Percentiles rank a stretch among this genome's conserved stretches.
These are phyloP conservation scores for Trichopoda pennipes DNA, from an alignment of 2,888 invertebrate genomes.

Conservation along the genomic window DNA sequence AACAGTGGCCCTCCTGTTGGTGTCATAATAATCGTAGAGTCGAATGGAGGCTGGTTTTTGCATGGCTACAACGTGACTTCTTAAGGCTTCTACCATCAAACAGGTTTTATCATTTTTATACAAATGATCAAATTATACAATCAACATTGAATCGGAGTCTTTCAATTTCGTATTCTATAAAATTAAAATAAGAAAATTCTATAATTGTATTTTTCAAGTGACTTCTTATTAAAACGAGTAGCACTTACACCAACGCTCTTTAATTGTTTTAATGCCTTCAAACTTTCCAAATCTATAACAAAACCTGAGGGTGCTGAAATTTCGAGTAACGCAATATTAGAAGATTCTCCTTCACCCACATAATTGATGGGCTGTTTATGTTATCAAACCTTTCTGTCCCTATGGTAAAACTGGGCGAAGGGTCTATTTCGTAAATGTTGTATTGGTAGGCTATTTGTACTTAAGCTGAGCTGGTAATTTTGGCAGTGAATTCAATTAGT, in stretches of 20 bases:
- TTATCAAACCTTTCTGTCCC: constrained; percentile 87
- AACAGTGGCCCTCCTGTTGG: constrained; percentile 81
- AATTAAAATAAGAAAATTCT: neutral
- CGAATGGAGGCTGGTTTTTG: constrained; percentile 93
- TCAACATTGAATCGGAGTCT: constrained; percentile 84
- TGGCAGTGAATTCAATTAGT: constrained; percentile 87
- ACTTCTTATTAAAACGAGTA: no score
- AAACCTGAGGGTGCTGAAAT: constrained; percentile 95
- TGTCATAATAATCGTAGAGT: constrained; percentile 95
- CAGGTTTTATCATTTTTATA: constrained; percentile 84
- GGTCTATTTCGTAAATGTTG: constrained; percentile 91
- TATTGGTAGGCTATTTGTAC: constrained; percentile 90
- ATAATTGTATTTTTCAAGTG: neutral
- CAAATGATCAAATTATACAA: constrained; percentile 88
- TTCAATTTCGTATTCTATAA: constrained; percentile 85
- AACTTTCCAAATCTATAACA: constrained; percentile 88
- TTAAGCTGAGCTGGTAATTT: constrained; percentile 90
- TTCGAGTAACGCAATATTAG: constrained; percentile 96
- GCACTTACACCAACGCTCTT: constrained; percentile 79
- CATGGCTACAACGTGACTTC: constrained; percentile 91
- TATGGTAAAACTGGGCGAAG: constrained; percentile 92
- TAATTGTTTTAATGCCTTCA: constrained; percentile 83
- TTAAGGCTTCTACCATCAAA: constrained; percentile 91
- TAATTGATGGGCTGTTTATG: constrained; percentile 84
- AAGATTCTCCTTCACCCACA: constrained; percentile 82